phyloP scores from a whole-genome alignment of 2,797 vertebrate species.

The Choloepus didactylus region DNA sequence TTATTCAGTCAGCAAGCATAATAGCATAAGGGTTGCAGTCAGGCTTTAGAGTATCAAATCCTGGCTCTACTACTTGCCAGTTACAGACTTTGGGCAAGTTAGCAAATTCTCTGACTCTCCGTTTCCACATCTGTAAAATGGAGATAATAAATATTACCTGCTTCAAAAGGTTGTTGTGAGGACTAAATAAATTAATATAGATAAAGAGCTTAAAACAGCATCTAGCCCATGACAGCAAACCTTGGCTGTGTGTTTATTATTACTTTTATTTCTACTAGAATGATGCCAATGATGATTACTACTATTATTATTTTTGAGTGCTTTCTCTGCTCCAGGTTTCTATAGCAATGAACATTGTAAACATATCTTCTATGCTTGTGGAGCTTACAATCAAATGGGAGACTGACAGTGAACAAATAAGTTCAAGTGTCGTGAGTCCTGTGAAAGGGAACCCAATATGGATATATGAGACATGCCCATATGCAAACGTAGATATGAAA shows the following conservation, averaged over 20 bases:
- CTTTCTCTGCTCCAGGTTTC: not conserved
- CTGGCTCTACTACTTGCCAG: not conserved
- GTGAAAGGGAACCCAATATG: not conserved
- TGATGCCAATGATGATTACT: not conserved
- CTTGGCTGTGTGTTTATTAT: not conserved
- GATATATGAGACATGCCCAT: not conserved
- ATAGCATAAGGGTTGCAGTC: not conserved
- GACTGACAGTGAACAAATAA: not conserved
- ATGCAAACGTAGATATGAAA: not conserved
- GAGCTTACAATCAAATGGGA: not conserved
- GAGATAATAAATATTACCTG: not conserved
- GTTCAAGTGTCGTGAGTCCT: not conserved
- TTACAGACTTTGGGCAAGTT: not conserved
- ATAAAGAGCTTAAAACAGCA: fast-evolving
- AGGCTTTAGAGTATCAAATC: not conserved
- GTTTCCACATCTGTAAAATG: not conserved
- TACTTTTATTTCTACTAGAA: not conserved
- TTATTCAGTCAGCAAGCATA: not conserved
- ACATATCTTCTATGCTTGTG: not conserved
- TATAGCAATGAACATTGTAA: not conserved
- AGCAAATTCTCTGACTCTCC: not conserved
- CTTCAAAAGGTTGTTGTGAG: not conserved
- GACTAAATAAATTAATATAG: not conserved
- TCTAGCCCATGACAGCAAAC: fast-evolving
- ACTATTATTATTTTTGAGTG: not conserved